Evolutionary conservation across 2,888 invertebrate species (phyloP).

Genomic region (Yponomeuta cagnagella): DNA sequence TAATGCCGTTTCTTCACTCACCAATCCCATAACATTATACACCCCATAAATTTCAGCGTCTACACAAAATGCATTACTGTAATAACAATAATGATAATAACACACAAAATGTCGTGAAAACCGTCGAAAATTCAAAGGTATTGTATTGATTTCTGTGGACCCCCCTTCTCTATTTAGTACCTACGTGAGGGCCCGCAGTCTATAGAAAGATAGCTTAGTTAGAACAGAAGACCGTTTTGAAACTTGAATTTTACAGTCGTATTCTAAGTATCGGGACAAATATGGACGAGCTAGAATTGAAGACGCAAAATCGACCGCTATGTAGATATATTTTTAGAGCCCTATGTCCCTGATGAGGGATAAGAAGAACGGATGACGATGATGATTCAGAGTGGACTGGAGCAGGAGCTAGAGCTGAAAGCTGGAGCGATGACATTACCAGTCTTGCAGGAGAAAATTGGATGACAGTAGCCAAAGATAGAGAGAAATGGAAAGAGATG

Average conservation of each 20-base stretch:
- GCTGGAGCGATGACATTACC: too few relatives aligned
- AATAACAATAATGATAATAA: slow-evolving; percentile 4
- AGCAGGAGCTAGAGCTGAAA: too few relatives aligned
- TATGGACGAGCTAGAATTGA: too few relatives aligned
- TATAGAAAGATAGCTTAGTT: not conserved
- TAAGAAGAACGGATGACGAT: too few relatives aligned
- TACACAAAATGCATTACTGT: not conserved
- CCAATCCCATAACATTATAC: not conserved
- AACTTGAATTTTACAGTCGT: not conserved
- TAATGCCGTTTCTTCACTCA: not conserved
- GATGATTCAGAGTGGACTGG: too few relatives aligned
- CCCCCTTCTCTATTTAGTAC: slow-evolving; percentile 30
- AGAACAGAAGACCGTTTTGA: not conserved
- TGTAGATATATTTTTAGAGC: too few relatives aligned
- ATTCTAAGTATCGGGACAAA: too few relatives aligned
- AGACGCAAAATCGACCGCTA: too few relatives aligned
- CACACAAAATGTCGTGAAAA: slow-evolving; percentile 2
- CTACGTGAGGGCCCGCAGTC: slow-evolving; percentile 15
- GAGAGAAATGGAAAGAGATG: too few relatives aligned
- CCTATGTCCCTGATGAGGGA: too few relatives aligned
- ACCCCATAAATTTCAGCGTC: not conserved
- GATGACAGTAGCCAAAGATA: too few relatives aligned
- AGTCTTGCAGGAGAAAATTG: too few relatives aligned
- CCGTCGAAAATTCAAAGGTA: slow-evolving; percentile 37
- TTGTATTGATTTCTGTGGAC: slow-evolving; percentile 54